A percentile compares a stretch with the other conserved stretches of the same genome.
Evolutionary conservation across 2,113 vertebrate genomes (phyloP).

Genomic region (Chunga burmeisteri): DNA sequence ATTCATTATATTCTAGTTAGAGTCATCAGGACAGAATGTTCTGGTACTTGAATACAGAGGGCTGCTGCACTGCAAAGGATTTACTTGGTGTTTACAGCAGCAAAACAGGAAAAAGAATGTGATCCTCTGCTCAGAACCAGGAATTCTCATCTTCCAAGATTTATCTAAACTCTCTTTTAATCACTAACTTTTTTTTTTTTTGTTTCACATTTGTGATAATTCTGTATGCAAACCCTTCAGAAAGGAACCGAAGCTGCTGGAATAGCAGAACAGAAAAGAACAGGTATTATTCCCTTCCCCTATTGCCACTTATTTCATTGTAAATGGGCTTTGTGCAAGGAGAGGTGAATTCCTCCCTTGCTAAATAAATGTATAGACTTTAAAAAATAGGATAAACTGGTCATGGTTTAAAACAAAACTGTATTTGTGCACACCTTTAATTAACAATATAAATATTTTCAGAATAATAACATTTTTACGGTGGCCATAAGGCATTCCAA

Average conservation of each 20-base stretch:
- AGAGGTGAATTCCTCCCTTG: not conserved
- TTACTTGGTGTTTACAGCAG: not conserved
- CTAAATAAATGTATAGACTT: not conserved
- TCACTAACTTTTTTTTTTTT: not conserved
- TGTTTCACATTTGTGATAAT: not conserved
- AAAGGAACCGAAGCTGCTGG: not conserved
- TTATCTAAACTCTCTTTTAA: not conserved
- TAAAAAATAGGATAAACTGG: not conserved
- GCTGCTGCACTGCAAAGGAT: not conserved
- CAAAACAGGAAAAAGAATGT: not conserved
- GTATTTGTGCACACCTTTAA: not conserved
- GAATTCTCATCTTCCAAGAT: not conserved
- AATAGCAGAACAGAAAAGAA: not conserved
- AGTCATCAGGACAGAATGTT: not conserved
- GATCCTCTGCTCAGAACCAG: not conserved
- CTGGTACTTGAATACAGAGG: not conserved
- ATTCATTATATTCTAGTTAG: not conserved
- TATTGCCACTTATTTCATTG: not conserved
- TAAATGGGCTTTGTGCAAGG: not conserved
- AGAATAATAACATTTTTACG: not conserved
- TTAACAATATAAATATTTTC: not conserved
- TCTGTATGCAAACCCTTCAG: not conserved
- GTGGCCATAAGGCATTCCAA: not conserved
- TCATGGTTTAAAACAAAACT: not conserved
- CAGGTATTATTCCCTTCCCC: not conserved